Evolutionary conservation across 2,113 vertebrate species (phyloP), one percentile per base, ranked within the genome.

Genomic region (Piliocolobus tephrosceles): DNA sequence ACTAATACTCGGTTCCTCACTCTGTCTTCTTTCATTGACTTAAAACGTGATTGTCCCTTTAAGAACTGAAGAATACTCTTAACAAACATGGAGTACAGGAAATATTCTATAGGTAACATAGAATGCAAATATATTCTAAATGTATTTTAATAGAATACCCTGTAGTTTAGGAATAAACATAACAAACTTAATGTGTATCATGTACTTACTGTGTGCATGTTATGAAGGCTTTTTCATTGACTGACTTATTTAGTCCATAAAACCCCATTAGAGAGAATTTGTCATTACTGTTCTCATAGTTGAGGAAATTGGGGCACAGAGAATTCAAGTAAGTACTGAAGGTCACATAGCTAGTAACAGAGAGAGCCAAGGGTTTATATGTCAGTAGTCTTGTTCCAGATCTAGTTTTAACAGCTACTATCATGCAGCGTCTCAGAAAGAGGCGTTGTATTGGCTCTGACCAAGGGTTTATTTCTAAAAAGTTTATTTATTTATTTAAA

Each of bases 111-210:
- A 57, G 61, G 35, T 47, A 50, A 70, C 2, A 61, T 14, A 79
- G 35, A 79, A 95, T 82, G 22, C 88, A 93, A 58, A 78, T 87
- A 43, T 27, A 78, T 91, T 92, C 50, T 78, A 70, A 81, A 83
- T 35, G 3, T 12, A 35, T 55, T 83, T 95, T 83, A 95, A 43
- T 13, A 82, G 30, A 64, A 78, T 93, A 47, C 16, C 58, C 20
- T 55, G 5, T 57, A 72, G 10, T 38, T 73, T 82, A 82, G 66
- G n/a, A 84, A 88, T 38, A 38, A 35, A 55, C 7, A 32, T 45
- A 66, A 40, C 8, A 68, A 84, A 93, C 2, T 18, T 38, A 72
- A n/a, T 32, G 3, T 78, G 3, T 47, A 38, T 17, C 30, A 17
- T 70, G 64, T 35, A n/a, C 45, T 87, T 90, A 58, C 20, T 45